These are phyloP conservation scores for Merodon equestris DNA, from an alignment of 2,888 invertebrate genomes.

Conservation along the genomic window DNA sequence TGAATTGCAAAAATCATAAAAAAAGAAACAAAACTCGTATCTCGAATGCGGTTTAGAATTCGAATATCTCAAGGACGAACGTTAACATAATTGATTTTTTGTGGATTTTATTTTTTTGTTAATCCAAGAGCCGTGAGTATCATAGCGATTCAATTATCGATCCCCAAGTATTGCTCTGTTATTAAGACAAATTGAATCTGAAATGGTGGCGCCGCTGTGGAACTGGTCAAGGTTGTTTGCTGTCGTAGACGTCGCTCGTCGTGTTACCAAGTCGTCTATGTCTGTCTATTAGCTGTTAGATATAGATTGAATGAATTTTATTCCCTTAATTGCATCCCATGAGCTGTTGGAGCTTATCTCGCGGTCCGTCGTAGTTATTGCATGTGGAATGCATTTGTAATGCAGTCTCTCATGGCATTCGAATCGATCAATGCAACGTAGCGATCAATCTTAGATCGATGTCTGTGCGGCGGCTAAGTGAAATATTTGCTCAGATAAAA, in stretches of 20 bases:
- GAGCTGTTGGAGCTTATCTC: constrained; percentile 42
- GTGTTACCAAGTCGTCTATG: not conserved
- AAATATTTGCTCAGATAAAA: constrained; percentile 56
- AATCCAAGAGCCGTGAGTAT: not conserved
- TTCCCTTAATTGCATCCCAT: constrained; percentile 61
- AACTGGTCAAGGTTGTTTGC: constrained; percentile 63
- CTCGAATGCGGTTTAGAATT: too few relatives aligned
- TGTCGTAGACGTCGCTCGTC: constrained; percentile 9
- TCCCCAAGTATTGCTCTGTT: constrained; percentile 60
- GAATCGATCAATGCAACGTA: constrained; percentile 9
- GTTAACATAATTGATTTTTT: constrained; percentile 37
- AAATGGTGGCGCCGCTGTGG: constrained; percentile 59
- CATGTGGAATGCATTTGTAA: constrained; percentile 47
- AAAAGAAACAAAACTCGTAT: constrained; percentile 17
- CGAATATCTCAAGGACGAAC: constrained; percentile 55
- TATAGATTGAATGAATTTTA: constrained; percentile 57
- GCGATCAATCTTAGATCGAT: constrained; percentile 32
- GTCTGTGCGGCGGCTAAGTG: constrained; percentile 3
- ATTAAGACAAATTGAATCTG: constrained; percentile 66
- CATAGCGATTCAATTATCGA: constrained; percentile 51
- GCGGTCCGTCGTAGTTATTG: constrained; percentile 21
- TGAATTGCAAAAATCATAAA: constrained; percentile 44
- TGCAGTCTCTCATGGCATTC: not conserved
- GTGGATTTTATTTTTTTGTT: not conserved
- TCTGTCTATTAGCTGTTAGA: constrained; percentile 41